Conservation (phyloP, 2,113 vertebrate genomes). For the Capreolus pygargus region DNA sequence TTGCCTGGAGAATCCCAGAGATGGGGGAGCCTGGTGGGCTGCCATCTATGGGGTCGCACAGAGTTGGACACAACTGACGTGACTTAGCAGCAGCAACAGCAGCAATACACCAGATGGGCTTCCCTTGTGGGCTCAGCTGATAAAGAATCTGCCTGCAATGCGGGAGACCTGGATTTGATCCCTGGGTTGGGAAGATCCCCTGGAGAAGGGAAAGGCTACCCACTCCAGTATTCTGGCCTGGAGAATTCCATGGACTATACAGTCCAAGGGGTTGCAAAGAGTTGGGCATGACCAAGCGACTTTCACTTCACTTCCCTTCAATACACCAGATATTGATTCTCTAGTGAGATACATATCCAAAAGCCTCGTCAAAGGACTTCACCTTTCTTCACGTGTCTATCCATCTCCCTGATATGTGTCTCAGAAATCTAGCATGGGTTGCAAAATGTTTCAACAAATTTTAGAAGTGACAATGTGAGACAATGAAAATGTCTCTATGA, state of each 20-base stretch:
- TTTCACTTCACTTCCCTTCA: neutral
- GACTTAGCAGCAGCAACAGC: neutral
- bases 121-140: neutral
- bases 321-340: neutral
- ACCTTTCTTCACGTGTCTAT: neutral
- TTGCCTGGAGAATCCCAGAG: neutral
- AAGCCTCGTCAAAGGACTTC: neutral
- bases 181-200: neutral
- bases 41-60: neutral
- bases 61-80: accelerated
- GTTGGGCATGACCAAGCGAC: neutral
- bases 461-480: neutral
- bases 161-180: neutral
- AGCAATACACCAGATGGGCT: no score
- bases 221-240: neutral
- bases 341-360: neutral
- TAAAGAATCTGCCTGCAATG: neutral
- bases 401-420: neutral
- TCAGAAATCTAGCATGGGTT: neutral
- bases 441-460: neutral
- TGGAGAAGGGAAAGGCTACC: neutral
- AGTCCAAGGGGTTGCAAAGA: neutral
- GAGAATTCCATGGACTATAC: neutral
- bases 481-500: constrained; percentile 23
- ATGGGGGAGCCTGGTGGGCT: neutral